Evolutionary conservation across 2,888 invertebrate species (phyloP).

Genomic region (Oeneis ivallda): DNA sequence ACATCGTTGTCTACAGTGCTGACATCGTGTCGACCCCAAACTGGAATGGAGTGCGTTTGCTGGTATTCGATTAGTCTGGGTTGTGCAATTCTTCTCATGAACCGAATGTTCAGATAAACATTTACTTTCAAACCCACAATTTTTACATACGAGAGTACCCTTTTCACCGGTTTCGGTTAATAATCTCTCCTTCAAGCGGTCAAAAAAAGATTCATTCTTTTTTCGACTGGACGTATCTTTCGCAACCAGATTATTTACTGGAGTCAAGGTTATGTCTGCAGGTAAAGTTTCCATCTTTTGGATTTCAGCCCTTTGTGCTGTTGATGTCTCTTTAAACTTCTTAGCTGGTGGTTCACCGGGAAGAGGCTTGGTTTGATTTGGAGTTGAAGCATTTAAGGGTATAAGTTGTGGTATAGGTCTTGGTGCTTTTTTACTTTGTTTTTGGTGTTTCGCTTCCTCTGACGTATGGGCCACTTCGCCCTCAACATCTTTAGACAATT

Average conservation of each 20-base stretch:
- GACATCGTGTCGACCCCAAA: slow-evolving; percentile 89
- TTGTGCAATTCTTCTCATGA: slow-evolving; percentile 86
- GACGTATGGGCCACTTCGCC: slow-evolving; percentile 51
- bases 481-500: slow-evolving; percentile 49
- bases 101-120: slow-evolving; percentile 90
- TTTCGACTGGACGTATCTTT: slow-evolving; percentile 70
- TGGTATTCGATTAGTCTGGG: slow-evolving; percentile 65
- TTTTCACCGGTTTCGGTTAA: slow-evolving; percentile 84
- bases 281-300: slow-evolving; percentile 52
- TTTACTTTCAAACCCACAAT: slow-evolving; percentile 89
- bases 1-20: slow-evolving; percentile 92
- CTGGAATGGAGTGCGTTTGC: slow-evolving; percentile 70
- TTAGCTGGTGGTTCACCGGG: slow-evolving; percentile 70
- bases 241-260: slow-evolving; percentile 48
- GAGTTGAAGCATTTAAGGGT: slow-evolving; percentile 82
- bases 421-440: slow-evolving; percentile 65
- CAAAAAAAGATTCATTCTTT: slow-evolving; percentile 90
- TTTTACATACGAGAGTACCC: slow-evolving; percentile 85
- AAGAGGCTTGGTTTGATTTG: slow-evolving; percentile 64
- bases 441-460: slow-evolving; percentile 59
- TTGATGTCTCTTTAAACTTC: slow-evolving; percentile 62
- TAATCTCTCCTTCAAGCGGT: slow-evolving; percentile 89
- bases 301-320: slow-evolving; percentile 41
- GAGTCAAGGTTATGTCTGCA: slow-evolving; percentile 59
- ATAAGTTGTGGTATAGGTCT: slow-evolving; percentile 89